Evolutionary conservation across 2,797 vertebrate genomes (phyloP).

Genomic region (Aulostomus chinensis): DNA sequence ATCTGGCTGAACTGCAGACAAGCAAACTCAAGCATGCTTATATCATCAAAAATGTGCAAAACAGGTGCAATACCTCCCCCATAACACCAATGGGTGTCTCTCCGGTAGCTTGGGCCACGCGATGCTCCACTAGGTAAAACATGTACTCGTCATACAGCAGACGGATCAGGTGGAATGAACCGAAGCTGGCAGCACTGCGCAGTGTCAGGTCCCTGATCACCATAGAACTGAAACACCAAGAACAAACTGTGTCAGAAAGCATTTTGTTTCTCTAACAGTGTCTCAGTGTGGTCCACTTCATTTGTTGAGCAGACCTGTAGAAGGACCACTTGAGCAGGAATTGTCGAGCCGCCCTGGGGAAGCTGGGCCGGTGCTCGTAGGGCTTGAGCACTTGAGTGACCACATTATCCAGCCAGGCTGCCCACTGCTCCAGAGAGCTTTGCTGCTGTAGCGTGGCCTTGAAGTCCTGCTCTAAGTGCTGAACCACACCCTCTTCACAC

Average conservation of each 20-base stretch:
- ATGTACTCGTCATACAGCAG: constrained; percentile 98
- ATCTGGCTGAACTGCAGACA: too few species aligned
- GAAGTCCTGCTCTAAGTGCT: constrained; percentile 97
- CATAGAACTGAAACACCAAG: constrained; percentile 87
- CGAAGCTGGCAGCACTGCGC: constrained; percentile 97
- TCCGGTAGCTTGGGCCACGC: constrained; percentile 94
- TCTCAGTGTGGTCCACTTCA: too few species aligned
- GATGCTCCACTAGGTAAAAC: constrained; percentile 98
- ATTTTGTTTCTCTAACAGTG: too few species aligned
- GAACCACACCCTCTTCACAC: constrained; percentile 94
- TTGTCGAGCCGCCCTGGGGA: constrained; percentile 94
- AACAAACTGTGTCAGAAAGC: too few species aligned
- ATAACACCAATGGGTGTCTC: constrained; percentile 96
- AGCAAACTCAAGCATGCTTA: too few species aligned
- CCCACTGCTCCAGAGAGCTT: constrained; percentile 98
- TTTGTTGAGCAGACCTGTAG: constrained; percentile 92
- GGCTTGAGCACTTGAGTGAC: constrained; percentile 95
- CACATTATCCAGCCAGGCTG: constrained; percentile 92
- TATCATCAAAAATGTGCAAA: neutral
- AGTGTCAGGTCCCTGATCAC: constrained; percentile 97
- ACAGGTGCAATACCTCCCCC: constrained; percentile 87
- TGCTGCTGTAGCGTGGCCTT: constrained; percentile 97
- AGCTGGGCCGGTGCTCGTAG: constrained; percentile 89
- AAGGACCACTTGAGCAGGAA: constrained; percentile 99
- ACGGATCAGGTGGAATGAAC: constrained; percentile 98